Conservation (phyloP, 2,888 invertebrate genomes). For the Drosophila limbata region DNA sequence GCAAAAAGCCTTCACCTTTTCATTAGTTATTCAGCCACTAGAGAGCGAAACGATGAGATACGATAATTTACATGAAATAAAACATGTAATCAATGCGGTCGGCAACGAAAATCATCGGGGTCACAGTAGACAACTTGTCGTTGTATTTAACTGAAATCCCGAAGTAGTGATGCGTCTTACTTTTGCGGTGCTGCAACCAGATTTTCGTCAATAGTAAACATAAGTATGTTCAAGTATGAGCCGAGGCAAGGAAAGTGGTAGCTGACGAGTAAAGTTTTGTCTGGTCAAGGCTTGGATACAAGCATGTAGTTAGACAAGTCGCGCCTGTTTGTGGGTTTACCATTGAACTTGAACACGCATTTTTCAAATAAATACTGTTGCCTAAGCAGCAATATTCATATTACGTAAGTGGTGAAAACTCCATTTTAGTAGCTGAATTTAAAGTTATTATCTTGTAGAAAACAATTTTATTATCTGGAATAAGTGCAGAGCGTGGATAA, state of each 20-base stretch:
- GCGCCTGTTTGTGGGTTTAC: slow-evolving; percentile 36
- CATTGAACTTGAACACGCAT: slow-evolving; percentile 68
- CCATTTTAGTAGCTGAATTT: not conserved
- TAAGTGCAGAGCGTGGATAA: not conserved
- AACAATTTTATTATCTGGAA: not conserved
- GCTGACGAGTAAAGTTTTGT: slow-evolving; percentile 7
- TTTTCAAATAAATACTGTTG: slow-evolving; percentile 12
- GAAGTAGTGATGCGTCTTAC: not conserved
- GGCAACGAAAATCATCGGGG: slow-evolving; percentile 35
- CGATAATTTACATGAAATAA: slow-evolving; percentile 49
- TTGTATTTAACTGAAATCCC: slow-evolving; percentile 4
- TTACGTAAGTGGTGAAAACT: slow-evolving; percentile 1
- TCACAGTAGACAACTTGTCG: slow-evolving; percentile 35
- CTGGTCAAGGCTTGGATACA: slow-evolving; percentile 2
- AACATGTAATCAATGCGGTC: slow-evolving; percentile 35
- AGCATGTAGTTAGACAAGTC: slow-evolving; percentile 22
- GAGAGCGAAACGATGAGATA: slow-evolving; percentile 36
- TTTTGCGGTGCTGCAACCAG: slow-evolving; percentile 11
- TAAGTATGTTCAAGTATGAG: slow-evolving; percentile 6
- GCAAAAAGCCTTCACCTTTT: slow-evolving; percentile 58
- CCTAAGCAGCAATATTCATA: slow-evolving; percentile 6
- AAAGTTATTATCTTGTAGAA: not conserved
- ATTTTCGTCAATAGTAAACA: slow-evolving; percentile 10
- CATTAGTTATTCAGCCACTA: slow-evolving; percentile 19
- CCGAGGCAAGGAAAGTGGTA: slow-evolving; percentile 37